Evolutionary conservation across 1,140 invertebrate genomes (phyloP), one percentile per base, ranked within the genome.

Genomic region (Drosophila arizonae): DNA sequence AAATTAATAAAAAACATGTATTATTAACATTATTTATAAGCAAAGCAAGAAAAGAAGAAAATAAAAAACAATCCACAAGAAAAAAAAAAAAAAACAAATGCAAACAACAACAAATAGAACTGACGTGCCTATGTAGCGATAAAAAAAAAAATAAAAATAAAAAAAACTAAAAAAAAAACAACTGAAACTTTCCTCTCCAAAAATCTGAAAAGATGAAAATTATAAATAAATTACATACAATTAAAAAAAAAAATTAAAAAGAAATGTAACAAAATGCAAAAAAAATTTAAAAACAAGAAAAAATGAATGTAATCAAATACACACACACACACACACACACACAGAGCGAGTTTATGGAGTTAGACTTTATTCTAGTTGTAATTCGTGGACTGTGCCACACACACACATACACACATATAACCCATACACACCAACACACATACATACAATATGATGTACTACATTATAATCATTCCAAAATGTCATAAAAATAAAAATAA

Each of bases 81-180:
- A 15, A 28, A 6, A 11, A 33, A 60, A 26, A 24, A n/a, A 71
- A 55, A 65, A 33, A 21, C 51, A 33, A 13, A 24, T 45, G 41
- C 26, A 58, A 51, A 52, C 15, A 39, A 4, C 10, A 60, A 52
- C 56, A 85, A 85, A 85, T 85, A 85, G 81, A 85, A 85, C 81
- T 85, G 81, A 85, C 81, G 81, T 85, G 81, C 81, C 81, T 85
- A 85, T 85, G 81, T 85, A 85, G 81, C 81, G 81, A 85, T 85
- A 77, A 86, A 86, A 77, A 74, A 58, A 60, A 67, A 67, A 36
- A 58, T 36, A 26, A 39, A 48, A 57, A 65, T 26, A 10, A 50
- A 36, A 41, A 52, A 39, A 17, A 17, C 17, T 17, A 24, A 24
- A 24, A 24, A 24, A 24, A 62, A 69, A 85, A 85, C 81, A 80